Evolutionary conservation across 1,140 invertebrate genomes (phyloP), one percentile per base, ranked within the genome.

Genomic region (Drosophila willistoni): DNA sequence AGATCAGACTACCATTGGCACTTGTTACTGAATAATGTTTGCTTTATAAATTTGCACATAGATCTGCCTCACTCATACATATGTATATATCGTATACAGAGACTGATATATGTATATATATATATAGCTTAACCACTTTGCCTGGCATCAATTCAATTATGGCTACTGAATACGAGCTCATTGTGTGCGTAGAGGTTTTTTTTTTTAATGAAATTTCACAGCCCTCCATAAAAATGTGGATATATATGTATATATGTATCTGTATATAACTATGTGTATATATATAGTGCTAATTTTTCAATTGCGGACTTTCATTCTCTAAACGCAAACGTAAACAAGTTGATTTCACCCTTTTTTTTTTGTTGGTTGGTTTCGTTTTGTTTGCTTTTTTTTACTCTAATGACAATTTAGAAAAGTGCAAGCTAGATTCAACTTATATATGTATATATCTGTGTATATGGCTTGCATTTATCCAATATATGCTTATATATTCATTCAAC

Each of bases 71-170:
- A 36, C 5, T 10, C 68, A 44, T 71, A 59, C 66, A 51, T 39
- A 68, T 51, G 54, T 42, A 56, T 22, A 22, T 64, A 60, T 55
- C 47, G 34, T 75, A 71, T 34, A 29, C 19, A 55, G 55, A 64
- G 9, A 54, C 39, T n/a, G n/a, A 2, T 17, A 57, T 60, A 22
- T 22, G 19, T 22, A 25, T 34, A 2, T 19, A 57, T 61, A 61
- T 62, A 41, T 41, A 66, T 5, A 66, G 83, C 69, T 65, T 64
- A 86, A 87, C 79, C 71, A 47, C 76, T 83, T 86, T 77, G 83
- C 79, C 79, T 79, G 83, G 76, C 82, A 79, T 82, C 82, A 86
- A 86, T 86, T 87, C 83, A 86, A 86, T 87, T 87, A 86, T 77
- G 74, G 68, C 61, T 60, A 33, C 29, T 68, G 82, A 77, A 77